These are phyloP conservation scores for Pandemis heparana DNA, from an alignment of 2,888 invertebrate genomes.

Conservation along the genomic window DNA sequence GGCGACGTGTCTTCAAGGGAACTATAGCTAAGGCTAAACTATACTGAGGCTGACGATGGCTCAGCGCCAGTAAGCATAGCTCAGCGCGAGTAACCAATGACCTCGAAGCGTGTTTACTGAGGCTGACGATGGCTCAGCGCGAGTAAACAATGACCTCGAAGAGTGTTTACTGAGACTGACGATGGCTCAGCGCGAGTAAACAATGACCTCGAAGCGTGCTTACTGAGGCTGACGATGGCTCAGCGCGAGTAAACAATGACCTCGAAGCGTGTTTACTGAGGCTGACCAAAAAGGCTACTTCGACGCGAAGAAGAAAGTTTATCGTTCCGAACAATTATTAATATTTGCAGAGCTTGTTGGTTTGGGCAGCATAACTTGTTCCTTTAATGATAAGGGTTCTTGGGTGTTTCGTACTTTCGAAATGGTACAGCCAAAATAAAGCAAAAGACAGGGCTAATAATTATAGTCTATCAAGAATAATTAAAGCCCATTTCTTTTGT, in stretches of 20 bases:
- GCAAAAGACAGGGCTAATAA: too few relatives aligned
- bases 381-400: not conserved
- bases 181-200: slow-evolving; percentile 41
- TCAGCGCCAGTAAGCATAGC: too few relatives aligned
- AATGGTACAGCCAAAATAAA: too few relatives aligned
- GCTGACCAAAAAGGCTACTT: slow-evolving; percentile 28
- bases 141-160: slow-evolving; percentile 43
- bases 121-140: slow-evolving; percentile 34
- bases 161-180: slow-evolving; percentile 37
- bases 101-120: too few relatives aligned
- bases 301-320: not conserved
- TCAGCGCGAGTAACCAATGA: too few relatives aligned
- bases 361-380: not conserved
- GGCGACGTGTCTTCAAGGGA: slow-evolving; percentile 12
- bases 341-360: not conserved
- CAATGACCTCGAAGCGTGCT: slow-evolving; percentile 41
- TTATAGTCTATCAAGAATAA: not conserved
- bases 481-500: not conserved
- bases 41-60: too few relatives aligned
- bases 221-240: too few relatives aligned
- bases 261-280: slow-evolving; percentile 40
- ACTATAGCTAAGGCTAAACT: slow-evolving; percentile 15
- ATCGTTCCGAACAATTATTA: slow-evolving; percentile 22
- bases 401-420: not conserved
- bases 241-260: slow-evolving; percentile 41